These are phyloP conservation scores for Hippolais icterina DNA, from an alignment of 2,113 vertebrate genomes.

Conservation along the genomic window DNA sequence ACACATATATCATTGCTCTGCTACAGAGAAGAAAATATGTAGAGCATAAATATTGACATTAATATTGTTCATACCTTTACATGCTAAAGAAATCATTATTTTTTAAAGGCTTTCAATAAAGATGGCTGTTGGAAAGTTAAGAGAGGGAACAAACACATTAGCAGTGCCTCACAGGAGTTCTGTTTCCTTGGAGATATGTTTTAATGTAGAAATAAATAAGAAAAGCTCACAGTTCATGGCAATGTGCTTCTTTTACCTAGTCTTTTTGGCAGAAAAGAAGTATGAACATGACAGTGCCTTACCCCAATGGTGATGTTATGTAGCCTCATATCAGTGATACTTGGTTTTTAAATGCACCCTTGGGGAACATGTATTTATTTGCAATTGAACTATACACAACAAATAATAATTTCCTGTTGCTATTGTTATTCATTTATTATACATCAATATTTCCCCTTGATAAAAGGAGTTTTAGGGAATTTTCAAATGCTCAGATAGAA, in stretches of 20 bases:
- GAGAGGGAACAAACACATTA: constrained; percentile 24
- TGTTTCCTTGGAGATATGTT: constrained; percentile 65
- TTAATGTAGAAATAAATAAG: constrained; percentile 35
- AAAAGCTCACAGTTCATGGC: neutral
- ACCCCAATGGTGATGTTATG: accelerated
- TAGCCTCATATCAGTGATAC: neutral
- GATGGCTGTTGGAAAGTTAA: constrained; percentile 39
- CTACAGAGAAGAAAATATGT: constrained; percentile 7
- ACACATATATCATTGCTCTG: constrained; percentile 5
- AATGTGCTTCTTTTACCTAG: neutral
- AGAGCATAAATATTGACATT: constrained; percentile 38
- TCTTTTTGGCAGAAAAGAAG: neutral
- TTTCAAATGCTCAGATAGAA: neutral
- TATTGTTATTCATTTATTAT: neutral
- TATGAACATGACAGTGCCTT: neutral
- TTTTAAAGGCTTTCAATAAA: constrained; percentile 20
- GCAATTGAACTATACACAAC: neutral
- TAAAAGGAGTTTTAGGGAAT: neutral
- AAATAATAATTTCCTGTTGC: neutral
- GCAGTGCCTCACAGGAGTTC: neutral
- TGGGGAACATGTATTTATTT: neutral
- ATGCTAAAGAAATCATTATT: constrained; percentile 18
- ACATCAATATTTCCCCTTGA: neutral
- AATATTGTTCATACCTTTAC: neutral
- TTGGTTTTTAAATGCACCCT: neutral